These are phyloP conservation scores for Homalodisca vitripennis DNA, from an alignment of 1,140 invertebrate species.

Conservation along the genomic window DNA sequence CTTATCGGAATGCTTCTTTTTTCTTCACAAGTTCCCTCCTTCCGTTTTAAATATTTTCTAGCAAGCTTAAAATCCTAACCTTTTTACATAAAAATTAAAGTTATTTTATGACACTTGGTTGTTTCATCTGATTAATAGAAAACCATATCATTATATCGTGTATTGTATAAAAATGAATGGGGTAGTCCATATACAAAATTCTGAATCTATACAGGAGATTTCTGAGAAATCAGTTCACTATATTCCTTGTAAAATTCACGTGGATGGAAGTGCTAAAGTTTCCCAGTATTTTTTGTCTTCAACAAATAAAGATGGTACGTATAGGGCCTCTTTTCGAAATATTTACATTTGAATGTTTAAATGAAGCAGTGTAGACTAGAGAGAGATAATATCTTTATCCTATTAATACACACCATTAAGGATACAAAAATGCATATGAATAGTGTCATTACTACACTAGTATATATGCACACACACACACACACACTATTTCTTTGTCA, in stretches of 20 bases:
- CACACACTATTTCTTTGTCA: no score
- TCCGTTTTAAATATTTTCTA: no score
- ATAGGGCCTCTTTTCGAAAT: slow-evolving; percentile 11
- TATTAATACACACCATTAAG: neutral
- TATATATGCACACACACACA: no score
- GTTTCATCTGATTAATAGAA: no score
- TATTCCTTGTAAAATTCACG: slow-evolving; percentile 71
- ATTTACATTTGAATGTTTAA: neutral
- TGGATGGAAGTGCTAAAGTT: slow-evolving; percentile 67
- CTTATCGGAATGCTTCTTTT: no score
- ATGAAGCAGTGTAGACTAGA: neutral
- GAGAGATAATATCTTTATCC: neutral
- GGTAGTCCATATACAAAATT: slow-evolving; percentile 14
- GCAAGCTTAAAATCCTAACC: no score
- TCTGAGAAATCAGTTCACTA: slow-evolving; percentile 53
- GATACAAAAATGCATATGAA: no score
- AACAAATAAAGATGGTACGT: slow-evolving; percentile 44
- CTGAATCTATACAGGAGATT: slow-evolving; percentile 1
- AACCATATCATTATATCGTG: no score
- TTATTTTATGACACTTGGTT: no score
- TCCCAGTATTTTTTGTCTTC: slow-evolving; percentile 64
- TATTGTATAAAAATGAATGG: neutral
- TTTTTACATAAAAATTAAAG: no score
- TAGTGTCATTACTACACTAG: no score
- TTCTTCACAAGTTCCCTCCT: no score